Evolutionary conservation across 92 coral and sea anemone species (phyloP).

Genomic region (Phymanthus crucifer): DNA sequence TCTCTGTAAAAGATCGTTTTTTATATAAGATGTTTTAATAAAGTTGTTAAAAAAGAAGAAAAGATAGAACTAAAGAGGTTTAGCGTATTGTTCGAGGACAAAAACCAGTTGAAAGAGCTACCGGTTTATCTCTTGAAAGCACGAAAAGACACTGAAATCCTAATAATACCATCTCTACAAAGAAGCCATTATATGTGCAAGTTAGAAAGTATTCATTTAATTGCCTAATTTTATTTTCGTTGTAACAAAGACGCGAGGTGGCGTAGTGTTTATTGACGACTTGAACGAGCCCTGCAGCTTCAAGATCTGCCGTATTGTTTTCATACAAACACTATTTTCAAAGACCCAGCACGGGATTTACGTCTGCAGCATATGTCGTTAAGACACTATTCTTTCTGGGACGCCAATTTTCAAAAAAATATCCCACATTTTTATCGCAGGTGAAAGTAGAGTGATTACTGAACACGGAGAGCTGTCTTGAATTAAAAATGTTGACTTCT

Average conservation of each 20-base stretch:
- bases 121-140: neutral
- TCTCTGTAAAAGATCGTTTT: neutral
- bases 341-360: neutral
- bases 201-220: neutral
- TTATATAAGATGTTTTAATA: neutral
- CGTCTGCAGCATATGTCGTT: neutral
- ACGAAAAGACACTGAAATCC: neutral
- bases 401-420: neutral
- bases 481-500: neutral
- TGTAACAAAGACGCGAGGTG: neutral
- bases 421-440: neutral
- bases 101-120: neutral
- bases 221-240: neutral
- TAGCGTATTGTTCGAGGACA: neutral
- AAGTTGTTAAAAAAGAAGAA: slow-evolving; percentile 3
- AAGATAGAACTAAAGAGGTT: neutral
- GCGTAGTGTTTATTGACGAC: neutral
- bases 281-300: neutral
- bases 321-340: neutral
- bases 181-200: slow-evolving; percentile 1
- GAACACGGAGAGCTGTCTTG: neutral
- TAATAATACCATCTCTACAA: neutral
- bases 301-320: neutral
- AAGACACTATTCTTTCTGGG: neutral
- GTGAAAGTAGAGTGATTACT: neutral